These are phyloP conservation scores for Falcaria lacertinaria DNA, from an alignment of 2,888 invertebrate species.

Conservation along the genomic window DNA sequence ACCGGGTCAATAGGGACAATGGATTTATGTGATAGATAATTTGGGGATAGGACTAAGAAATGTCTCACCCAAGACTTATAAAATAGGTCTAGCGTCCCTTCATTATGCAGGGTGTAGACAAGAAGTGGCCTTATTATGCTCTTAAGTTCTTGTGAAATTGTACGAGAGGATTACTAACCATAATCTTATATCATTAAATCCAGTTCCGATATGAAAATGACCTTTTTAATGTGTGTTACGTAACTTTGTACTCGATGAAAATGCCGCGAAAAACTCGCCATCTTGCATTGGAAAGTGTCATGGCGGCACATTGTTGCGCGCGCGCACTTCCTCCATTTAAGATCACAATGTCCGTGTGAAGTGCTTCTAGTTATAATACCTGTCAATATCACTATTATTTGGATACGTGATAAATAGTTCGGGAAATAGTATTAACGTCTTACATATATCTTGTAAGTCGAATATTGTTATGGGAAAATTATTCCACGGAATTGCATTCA, in stretches of 20 bases:
- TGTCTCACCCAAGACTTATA: too few relatives aligned
- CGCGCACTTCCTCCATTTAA: conserved; percentile 20
- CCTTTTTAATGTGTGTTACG: conserved; percentile 20
- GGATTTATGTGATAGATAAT: background rate
- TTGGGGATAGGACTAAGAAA: background rate
- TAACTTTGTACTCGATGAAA: conserved; percentile 27
- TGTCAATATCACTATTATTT: background rate
- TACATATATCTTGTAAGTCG: too few relatives aligned
- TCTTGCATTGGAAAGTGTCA: conserved; percentile 51
- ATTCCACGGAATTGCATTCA: too few relatives aligned
- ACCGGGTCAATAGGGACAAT: background rate
- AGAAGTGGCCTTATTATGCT: too few relatives aligned
- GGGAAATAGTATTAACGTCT: too few relatives aligned
- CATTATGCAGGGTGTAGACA: too few relatives aligned
- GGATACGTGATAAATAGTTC: background rate
- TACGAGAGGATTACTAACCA: too few relatives aligned
- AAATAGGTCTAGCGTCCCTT: too few relatives aligned
- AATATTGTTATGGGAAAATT: too few relatives aligned
- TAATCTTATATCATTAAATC: background rate
- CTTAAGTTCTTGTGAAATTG: too few relatives aligned
- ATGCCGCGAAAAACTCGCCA: conserved; percentile 44
- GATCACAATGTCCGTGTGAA: background rate
- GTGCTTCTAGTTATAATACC: background rate
- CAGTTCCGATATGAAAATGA: conserved; percentile 5
- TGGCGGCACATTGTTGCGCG: conserved; percentile 32